Evolutionary conservation across 2,888 invertebrate genomes (phyloP), one percentile per base, ranked within the genome.

Genomic region (Archips crataeganus): DNA sequence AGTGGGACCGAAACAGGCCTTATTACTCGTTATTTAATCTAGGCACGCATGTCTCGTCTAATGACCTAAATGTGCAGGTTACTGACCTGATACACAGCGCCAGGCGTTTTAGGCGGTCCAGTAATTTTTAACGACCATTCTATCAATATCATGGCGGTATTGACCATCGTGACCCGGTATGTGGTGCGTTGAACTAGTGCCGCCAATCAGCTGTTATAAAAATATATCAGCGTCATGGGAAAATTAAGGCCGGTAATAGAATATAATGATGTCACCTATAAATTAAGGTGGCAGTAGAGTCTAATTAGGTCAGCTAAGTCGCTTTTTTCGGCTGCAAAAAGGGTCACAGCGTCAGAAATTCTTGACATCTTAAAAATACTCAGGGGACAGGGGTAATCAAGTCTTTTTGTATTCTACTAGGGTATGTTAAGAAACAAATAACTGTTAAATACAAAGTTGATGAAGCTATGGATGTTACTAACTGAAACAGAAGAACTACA

Each of bases 61-160:
- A 64, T 64, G 73, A 64, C 73, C 73, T 64, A 69, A 63, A 64
- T 64, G 63, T 36, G 66, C 6, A 9, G 73, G 73, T 68, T 34
- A 73, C 59, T 45, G 63, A 73, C 73, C 73, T 15, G 54, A n/a
- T 59, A 60, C 71, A 39, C 23, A 62, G 32, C 45, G n/a, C 32
- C 67, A 49, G 47, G 63, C 63, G 10, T 51, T 65, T 71, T 61
- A 73, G 59, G 59, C 68, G 54, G 49, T 47, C 64, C 57, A 65
- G 34, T 62, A 54, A 34, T 63, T 71, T 62, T 67, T 67, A 49
- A 73, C 63, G 68, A 63, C 57, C 39, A 13, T 39, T 51, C 70
- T 60, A 49, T 63, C 63, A 47, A 63, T 63, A 63, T 13, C 47
- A 32, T 72, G 42, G 63, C 4, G 42, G 47, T 42, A 39, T 34